These are phyloP conservation scores for Eucidaris tribuloides DNA, from an alignment of 35 echinoderm and acorn worm genomes.

Conservation along the genomic window DNA sequence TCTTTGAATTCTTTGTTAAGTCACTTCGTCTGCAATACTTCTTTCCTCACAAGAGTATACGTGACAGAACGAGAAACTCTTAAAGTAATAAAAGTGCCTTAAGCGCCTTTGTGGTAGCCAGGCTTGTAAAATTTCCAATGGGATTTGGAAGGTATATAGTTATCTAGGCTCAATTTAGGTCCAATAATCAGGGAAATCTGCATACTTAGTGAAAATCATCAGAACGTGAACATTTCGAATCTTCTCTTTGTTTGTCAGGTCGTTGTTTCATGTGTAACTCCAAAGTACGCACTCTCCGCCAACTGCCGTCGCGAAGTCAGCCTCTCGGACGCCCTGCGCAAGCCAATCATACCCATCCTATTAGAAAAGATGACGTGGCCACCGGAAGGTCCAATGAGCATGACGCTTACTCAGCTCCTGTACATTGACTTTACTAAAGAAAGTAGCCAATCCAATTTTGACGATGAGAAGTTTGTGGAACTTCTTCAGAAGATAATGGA, in stretches of 20 bases:
- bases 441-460: conserved; percentile 41
- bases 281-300: conserved; percentile 87
- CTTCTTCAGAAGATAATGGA: conserved; percentile 62
- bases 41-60: too few species aligned
- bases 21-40: too few species aligned
- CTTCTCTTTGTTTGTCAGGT: conserved; percentile 51
- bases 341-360: conserved; percentile 86
- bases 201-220: too few species aligned
- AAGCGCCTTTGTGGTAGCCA: neutral
- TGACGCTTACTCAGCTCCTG: conserved; percentile 92
- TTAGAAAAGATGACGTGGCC: conserved; percentile 85
- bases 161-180: neutral
- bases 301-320: conserved; percentile 96
- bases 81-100: neutral
- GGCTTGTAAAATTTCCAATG: neutral
- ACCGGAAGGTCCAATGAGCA: conserved; percentile 92
- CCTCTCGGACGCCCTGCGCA: conserved; percentile 76
- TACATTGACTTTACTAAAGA: conserved; percentile 90
- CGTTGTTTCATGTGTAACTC: conserved; percentile 79
- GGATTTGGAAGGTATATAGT: neutral
- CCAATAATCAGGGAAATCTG: neutral
- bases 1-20: too few species aligned
- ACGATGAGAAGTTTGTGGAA: conserved; percentile 89
- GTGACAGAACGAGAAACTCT: too few species aligned
- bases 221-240: neutral